phyloP scores from a whole-genome alignment of 2,797 vertebrate species.

The Pseudotriccus pelzelni region DNA sequence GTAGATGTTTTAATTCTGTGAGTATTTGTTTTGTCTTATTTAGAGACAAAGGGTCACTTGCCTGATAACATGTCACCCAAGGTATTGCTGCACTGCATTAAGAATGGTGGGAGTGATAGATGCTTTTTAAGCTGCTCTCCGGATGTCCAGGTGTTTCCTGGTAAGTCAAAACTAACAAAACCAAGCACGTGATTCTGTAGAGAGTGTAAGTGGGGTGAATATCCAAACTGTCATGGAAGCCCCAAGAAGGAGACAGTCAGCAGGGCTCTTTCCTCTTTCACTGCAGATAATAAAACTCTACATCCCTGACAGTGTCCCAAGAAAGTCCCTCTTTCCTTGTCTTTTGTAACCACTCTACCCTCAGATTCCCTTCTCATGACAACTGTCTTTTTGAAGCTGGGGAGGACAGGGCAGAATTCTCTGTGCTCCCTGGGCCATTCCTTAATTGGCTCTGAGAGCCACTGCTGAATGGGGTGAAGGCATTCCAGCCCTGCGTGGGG shows the following conservation, averaged over 20 bases:
- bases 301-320: background rate
- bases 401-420: conserved; percentile 32
- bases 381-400: conserved; percentile 1
- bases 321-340: background rate
- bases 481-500: conserved; percentile 54
- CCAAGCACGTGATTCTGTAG: background rate
- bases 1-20: conserved; percentile 67
- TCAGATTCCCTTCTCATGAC: conserved; percentile 22
- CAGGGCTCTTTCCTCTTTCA: background rate
- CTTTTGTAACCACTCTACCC: conserved; percentile 4
- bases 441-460: conserved; percentile 15
- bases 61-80: conserved; percentile 76
- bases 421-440: conserved; percentile 33
- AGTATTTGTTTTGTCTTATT: conserved; percentile 83
- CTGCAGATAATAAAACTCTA: background rate
- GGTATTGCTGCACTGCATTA: conserved; percentile 89
- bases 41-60: conserved; percentile 86
- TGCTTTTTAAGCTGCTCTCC: conserved; percentile 93
- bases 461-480: background rate
- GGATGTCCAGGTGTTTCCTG: conserved; percentile 87
- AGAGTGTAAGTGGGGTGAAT: background rate
- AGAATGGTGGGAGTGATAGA: conserved; percentile 87
- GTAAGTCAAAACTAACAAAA: conserved; percentile 79
- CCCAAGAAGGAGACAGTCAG: background rate
- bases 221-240: background rate